These are phyloP conservation scores for Myiopsitta monachus DNA, from an alignment of 2,113 vertebrate species.

Conservation along the genomic window DNA sequence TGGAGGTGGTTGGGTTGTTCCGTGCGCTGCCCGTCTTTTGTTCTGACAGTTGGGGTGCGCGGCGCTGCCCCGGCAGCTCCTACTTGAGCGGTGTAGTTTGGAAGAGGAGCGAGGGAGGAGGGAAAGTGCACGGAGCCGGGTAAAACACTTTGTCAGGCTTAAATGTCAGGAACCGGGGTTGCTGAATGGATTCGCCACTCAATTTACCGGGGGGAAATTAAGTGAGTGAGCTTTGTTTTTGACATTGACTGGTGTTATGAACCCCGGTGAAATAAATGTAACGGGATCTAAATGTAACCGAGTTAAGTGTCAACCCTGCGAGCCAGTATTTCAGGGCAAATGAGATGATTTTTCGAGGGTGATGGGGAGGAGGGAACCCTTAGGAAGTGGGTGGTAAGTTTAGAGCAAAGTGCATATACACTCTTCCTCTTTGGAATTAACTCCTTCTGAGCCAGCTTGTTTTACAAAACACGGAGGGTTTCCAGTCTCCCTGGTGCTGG, in stretches of 20 bases:
- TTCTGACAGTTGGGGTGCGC: conserved; percentile 24
- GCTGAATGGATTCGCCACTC: conserved; percentile 54
- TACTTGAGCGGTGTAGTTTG: conserved; percentile 18
- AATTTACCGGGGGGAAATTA: conserved; percentile 68
- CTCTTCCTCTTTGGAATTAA: conserved; percentile 78
- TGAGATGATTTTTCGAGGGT: conserved; percentile 4
- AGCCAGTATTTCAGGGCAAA: conserved; percentile 38
- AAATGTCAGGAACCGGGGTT: background rate
- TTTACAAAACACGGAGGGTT: background rate
- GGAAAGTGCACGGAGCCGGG: background rate
- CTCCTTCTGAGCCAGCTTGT: conserved; percentile 69
- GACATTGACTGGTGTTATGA: conserved; percentile 13
- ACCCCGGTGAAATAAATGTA: conserved; percentile 13
- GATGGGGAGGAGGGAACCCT: conserved; percentile 68
- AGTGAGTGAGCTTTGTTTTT: conserved; percentile 64
- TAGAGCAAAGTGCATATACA: conserved; percentile 74
- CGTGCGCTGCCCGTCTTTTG: background rate
- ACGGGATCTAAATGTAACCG: conserved; percentile 58
- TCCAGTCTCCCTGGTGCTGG: background rate
- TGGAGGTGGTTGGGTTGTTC: background rate
- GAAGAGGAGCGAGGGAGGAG: background rate
- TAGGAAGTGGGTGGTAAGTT: conserved; percentile 82
- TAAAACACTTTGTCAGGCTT: background rate
- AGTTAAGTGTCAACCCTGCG: conserved; percentile 63
- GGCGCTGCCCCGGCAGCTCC: background rate